phyloP scores from a whole-genome alignment of 2,113 vertebrate species.

The Motacilla alba region DNA sequence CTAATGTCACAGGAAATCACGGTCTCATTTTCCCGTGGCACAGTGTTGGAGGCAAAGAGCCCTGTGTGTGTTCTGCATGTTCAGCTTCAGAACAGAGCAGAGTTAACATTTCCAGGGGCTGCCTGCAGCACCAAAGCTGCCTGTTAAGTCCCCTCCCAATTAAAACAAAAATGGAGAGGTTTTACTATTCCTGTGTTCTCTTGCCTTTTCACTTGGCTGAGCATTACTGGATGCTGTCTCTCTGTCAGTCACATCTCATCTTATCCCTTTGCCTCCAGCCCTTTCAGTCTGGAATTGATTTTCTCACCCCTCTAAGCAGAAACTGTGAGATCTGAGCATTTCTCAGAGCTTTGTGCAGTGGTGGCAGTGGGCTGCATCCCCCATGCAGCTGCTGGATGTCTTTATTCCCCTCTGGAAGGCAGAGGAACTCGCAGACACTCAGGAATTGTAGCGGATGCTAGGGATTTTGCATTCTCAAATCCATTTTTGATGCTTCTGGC shows the following conservation, averaged over 20 bases:
- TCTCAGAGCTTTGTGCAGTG: neutral
- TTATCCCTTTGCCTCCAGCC: neutral
- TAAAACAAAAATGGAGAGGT: conserved; percentile 20
- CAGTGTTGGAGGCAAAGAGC: neutral
- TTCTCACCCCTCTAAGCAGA: conserved; percentile 35
- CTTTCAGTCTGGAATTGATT: conserved; percentile 1
- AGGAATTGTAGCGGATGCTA: neutral
- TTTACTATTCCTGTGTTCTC: conserved; percentile 19
- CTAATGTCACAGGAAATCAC: neutral
- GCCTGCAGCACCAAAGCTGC: conserved; percentile 21
- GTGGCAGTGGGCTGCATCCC: conserved; percentile 13
- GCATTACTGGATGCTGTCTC: conserved; percentile 41
- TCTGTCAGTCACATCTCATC: conserved; percentile 41
- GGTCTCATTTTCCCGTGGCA: neutral
- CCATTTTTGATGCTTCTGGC: neutral
- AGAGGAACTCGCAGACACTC: neutral
- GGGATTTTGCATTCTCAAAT: neutral
- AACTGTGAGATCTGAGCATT: neutral
- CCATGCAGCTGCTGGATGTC: conserved; percentile 29
- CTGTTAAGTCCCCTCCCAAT: conserved; percentile 18
- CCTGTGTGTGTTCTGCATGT: neutral
- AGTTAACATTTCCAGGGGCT: conserved; percentile 4
- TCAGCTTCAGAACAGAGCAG: neutral
- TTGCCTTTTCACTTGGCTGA: conserved; percentile 32
- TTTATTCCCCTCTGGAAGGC: conserved; percentile 26